Evolutionary conservation across 2,888 invertebrate genomes (phyloP).

Genomic region (Coleophora deauratella): DNA sequence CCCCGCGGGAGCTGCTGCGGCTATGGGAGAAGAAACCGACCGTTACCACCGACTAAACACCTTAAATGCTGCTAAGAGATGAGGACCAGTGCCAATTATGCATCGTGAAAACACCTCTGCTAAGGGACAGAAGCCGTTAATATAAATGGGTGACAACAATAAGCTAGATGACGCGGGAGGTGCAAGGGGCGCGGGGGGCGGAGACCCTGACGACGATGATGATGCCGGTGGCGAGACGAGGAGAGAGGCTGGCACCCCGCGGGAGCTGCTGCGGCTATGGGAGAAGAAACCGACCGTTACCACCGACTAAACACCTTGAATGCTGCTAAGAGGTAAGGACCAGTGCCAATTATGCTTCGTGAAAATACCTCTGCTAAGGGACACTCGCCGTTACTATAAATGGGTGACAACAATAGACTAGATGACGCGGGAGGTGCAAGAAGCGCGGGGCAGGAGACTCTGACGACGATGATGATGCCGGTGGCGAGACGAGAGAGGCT

Average conservation of each 20-base stretch:
- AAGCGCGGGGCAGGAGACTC: slow-evolving; percentile 39
- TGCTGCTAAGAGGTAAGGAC: background rate
- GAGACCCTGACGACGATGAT: slow-evolving; percentile 35
- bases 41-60: background rate
- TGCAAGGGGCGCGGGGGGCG: slow-evolving; percentile 37
- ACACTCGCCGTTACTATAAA: too few relatives aligned
- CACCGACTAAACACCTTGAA: background rate
- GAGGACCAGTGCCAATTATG: background rate
- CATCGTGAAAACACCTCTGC: too few relatives aligned
- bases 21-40: background rate
- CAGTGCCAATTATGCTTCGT: background rate
- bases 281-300: background rate
- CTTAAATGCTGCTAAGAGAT: background rate
- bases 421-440: slow-evolving; percentile 21
- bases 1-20: slow-evolving; percentile 56
- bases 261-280: slow-evolving; percentile 37
- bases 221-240: slow-evolving; percentile 42
- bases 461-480: slow-evolving; percentile 34
- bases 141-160: background rate
- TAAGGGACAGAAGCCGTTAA: too few relatives aligned
- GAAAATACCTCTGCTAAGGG: too few relatives aligned
- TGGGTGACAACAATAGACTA: background rate
- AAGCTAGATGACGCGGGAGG: slow-evolving; percentile 8
- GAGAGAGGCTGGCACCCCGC: slow-evolving; percentile 64
- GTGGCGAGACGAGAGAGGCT: slow-evolving; percentile 47